Base-by-base conservation (phyloP, 2,113 vertebrate species). In the Mirounga angustirostris region DNA sequence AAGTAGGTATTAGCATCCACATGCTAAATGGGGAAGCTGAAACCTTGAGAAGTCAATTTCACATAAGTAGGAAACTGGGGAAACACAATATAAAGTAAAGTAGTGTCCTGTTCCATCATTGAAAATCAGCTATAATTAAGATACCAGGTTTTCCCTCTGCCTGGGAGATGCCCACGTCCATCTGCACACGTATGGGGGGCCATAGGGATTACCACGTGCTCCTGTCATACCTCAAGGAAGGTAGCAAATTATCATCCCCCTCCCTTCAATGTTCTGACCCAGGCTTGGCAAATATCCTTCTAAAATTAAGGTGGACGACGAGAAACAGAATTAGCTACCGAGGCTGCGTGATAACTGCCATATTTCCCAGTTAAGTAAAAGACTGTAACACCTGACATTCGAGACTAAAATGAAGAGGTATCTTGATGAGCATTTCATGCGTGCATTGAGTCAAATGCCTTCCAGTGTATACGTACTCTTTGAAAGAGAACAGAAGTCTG, bases 361-460 rank as follows among this genome's bases (percentile, higher is more conserved):
- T 50, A 63, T 90, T 86, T 93, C 65, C 83, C 69, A 65, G 4
- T 87, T 80, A 85, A 58, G 11, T 43, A 24, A 73, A 89, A 97
- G 40, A 73, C 36, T 22, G 15, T 24, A 85, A 61, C 10, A 76
- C n/a, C 6, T 93, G 24, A 65, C 56, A 52, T 71, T 81, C 52
- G 52, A 96, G 26, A 67, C 19, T 59, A 50, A 92, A 59, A 30
- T 54, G 26, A 90, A 36, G 30, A 82, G 58, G 16, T 33, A 24
- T 88, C 50, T 26, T 74, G 21, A 36, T 85, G 30, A 65, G 22
- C 82, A 76, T 81, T 50, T 28, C 28, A 71, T 56, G 67, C 54
- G 22, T 63, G 18, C 11, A 59, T 33, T 19, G 2, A 93, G 40
- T 63, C 52, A 5, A 0, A 52, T 65, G 11, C 14, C 24, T 85